Percentiles rank a stretch among this genome's conserved stretches.
Conservation (phyloP, 2,888 invertebrate genomes). For the Cryptus armator region DNA sequence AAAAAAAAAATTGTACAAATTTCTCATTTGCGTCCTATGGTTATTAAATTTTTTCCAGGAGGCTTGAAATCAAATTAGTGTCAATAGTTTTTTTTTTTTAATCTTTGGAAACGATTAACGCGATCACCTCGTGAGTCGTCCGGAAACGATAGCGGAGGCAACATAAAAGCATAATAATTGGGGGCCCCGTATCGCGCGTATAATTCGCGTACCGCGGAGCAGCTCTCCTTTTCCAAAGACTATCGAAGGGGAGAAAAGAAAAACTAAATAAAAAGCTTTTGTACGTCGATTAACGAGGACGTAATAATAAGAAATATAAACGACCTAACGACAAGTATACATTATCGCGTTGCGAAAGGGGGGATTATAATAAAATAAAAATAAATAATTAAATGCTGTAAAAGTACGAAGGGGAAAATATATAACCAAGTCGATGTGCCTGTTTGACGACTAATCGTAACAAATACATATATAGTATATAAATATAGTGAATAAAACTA, state of each 20-base stretch:
- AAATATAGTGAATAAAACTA: slow-evolving; percentile 34
- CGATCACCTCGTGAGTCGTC: slow-evolving; percentile 18
- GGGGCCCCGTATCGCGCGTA: slow-evolving; percentile 15
- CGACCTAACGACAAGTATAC: slow-evolving; percentile 53
- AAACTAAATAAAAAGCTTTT: slow-evolving; percentile 16
- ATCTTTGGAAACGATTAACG: slow-evolving; percentile 5
- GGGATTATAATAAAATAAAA: slow-evolving; percentile 49
- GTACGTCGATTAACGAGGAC: slow-evolving; percentile 36
- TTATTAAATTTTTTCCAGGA: slow-evolving; percentile 37
- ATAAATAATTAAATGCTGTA: slow-evolving; percentile 43
- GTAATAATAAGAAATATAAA: slow-evolving; percentile 32
- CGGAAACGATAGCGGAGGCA: slow-evolving; percentile 1
- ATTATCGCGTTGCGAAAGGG: slow-evolving; percentile 35
- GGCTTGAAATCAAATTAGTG: slow-evolving; percentile 44
- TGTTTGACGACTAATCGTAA: slow-evolving; percentile 82
- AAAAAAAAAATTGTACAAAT: slow-evolving; percentile 46
- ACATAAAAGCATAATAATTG: slow-evolving; percentile 26
- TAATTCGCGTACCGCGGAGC: slow-evolving; percentile 21
- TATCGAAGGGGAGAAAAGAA: slow-evolving; percentile 3
- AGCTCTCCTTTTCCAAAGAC: slow-evolving; percentile 59
- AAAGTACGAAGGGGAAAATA: slow-evolving; percentile 62
- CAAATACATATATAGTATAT: slow-evolving; percentile 64
- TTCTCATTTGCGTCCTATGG: slow-evolving; percentile 46
- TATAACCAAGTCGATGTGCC: slow-evolving; percentile 84
- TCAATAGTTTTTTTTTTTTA: slow-evolving; percentile 17